phyloP scores from a whole-genome alignment of 2,888 invertebrate species.

The Apamea monoglypha region DNA sequence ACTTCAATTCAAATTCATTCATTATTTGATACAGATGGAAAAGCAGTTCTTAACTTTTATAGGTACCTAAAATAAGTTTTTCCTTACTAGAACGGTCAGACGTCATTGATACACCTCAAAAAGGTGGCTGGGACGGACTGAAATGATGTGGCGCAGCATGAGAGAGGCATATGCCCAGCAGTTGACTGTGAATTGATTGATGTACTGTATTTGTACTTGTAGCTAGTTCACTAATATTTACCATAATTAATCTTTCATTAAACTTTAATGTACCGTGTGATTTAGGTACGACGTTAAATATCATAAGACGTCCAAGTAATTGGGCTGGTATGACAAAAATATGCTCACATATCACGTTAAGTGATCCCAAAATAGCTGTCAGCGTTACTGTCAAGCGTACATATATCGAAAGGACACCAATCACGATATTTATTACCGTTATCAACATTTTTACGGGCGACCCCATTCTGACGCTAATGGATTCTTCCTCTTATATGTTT shows the following conservation, averaged over 20 bases:
- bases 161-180: too few species aligned
- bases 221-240: background rate
- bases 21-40: too few species aligned
- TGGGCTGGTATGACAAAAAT: constrained; percentile 13
- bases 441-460: constrained; percentile 62
- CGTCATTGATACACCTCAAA: background rate
- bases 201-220: background rate
- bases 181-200: too few species aligned
- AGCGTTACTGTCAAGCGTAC: constrained; percentile 23
- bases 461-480: constrained; percentile 60
- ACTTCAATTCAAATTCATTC: too few species aligned
- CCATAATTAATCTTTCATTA: background rate
- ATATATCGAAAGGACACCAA: constrained; percentile 52
- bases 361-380: constrained; percentile 45
- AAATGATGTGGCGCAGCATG: too few species aligned
- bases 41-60: too few species aligned
- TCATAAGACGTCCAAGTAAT: background rate
- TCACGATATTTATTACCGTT: constrained; percentile 59
- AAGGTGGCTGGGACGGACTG: too few species aligned
- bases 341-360: constrained; percentile 35
- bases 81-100: background rate
- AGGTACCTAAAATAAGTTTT: background rate
- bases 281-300: background rate
- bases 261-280: background rate
- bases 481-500: constrained; percentile 50